Evolutionary conservation across 2,888 invertebrate genomes (phyloP), one percentile per base, ranked within the genome.

Genomic region (Chymomyza amoena): DNA sequence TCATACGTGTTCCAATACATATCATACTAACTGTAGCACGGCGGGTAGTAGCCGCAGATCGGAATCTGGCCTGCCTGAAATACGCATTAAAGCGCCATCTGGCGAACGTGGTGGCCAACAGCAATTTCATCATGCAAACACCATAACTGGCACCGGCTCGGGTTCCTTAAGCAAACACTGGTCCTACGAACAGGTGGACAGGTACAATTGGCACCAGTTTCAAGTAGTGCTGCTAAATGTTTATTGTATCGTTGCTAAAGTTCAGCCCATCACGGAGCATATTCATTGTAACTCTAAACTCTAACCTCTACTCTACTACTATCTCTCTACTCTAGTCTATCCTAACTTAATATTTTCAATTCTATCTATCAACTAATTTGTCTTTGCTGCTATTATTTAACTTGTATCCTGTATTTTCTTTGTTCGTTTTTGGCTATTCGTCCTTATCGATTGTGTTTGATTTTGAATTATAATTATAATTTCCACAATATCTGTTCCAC

Each of bases 11-110:
- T 54, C 54, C 16, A 18, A 15, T 54, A 54, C 54, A 54, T 18
- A 15, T 54, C 54, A 18, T 20, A 45, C 39, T 13, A 54, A 54
- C n/a, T 54, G 16, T 54, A 54, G 57, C 20, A 57, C 28, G 57
- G 57, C 25, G 36, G 68, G 61, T 61, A 68, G 64, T 77, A 90
- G 93, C 93, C 94, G 91, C 93, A 95, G 94, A 94, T 94, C 92
- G 75, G 89, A 89, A 72, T 88, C 90, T 76, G 86, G 89, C 77
- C 94, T 96, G 84, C 96, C 96, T 80, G 95, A 95, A 93, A 96
- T 96, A 90, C 95, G 96, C 90, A 95, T 96, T 89, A 93, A 96
- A 93, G 95, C 96, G 91, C 95, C 96, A 87, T 96, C 96, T 92
- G 93, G 95, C 93, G 96, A 96, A 93, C 94, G 95, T 89, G 95